Base-by-base conservation (phyloP, 2,797 vertebrate genomes). In the Lutjanus campechanus region DNA sequence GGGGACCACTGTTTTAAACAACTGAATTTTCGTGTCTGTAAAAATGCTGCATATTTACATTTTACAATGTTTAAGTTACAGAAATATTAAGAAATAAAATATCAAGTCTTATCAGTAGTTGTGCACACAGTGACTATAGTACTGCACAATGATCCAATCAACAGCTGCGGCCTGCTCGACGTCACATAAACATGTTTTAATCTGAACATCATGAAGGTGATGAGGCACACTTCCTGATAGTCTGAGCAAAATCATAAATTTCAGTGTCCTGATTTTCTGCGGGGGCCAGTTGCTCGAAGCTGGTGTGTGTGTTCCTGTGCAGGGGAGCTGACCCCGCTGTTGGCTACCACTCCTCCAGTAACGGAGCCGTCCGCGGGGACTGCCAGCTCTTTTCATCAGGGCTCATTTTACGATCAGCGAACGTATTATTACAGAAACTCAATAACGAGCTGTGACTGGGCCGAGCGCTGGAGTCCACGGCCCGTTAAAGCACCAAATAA, bases 361-460 rank as follows among this genome's bases (percentile, higher is more conserved):
- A 90, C 85, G 75, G 72, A 89, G 82, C 76, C 44, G 51, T 85
- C 70, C 53, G 1, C 53, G 0, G 83, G 73, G 86, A 76, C 84
- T 84, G 85, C 88, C 92, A 92, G 88, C 85, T 89, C 87, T 91
- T 92, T 94, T 94, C 92, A 94, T 89, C 88, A 76, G 81, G 72
- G 83, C 71, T 91, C 85, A 46, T 77, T 94, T 95, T 94, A 94
- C 86, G 78, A 91, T 81, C 89, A 86, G 82, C 22, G 56, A 91
- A 91, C 56, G 61, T 94, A 85, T 93, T 93, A 94, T 93, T 93
- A 89, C 82, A 91, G 91, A 92, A 93, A 93, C 86, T 87, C 87
- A 92, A 84, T 88, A 88, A 92, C 82, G 65, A 93, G 85, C 83
- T 91, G 86, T 69, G 88, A 92, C 91, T 75, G 83, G 68, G 77